These are phyloP conservation scores for Colossoma macropomum DNA, from an alignment of 2,113 vertebrate genomes.

Conservation along the genomic window DNA sequence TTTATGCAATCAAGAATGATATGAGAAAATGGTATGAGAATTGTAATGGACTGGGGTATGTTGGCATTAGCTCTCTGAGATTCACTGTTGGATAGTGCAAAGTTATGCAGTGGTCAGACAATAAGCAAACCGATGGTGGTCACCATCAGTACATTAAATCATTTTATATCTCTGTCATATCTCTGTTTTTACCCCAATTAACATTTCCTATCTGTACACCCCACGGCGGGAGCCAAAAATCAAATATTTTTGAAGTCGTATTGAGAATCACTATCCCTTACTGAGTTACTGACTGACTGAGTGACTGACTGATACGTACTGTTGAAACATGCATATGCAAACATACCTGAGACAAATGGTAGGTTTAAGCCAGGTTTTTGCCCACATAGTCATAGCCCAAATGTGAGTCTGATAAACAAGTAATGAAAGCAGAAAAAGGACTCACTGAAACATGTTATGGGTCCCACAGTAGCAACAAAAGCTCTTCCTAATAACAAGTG, in stretches of 20 bases:
- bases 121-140: conserved; percentile 71
- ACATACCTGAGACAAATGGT: too few species aligned
- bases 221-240: not conserved
- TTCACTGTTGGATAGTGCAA: not conserved
- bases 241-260: not conserved
- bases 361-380: too few species aligned
- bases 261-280: too few species aligned
- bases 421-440: too few species aligned
- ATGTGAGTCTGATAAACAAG: too few species aligned
- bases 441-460: too few species aligned
- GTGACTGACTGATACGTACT: not conserved
- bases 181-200: conserved; percentile 69
- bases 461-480: too few species aligned
- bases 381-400: too few species aligned
- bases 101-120: conserved; percentile 67
- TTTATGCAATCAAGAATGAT: not conserved
- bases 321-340: too few species aligned
- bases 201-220: conserved; percentile 57
- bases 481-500: too few species aligned
- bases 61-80: conserved; percentile 66
- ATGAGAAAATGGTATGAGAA: not conserved
- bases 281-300: not conserved
- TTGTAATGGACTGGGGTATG: conserved; percentile 50
- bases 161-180: conserved; percentile 69
- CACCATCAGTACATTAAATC: conserved; percentile 69